Conservation (phyloP, 1,140 invertebrate species). For the Paracyclopina nana region DNA sequence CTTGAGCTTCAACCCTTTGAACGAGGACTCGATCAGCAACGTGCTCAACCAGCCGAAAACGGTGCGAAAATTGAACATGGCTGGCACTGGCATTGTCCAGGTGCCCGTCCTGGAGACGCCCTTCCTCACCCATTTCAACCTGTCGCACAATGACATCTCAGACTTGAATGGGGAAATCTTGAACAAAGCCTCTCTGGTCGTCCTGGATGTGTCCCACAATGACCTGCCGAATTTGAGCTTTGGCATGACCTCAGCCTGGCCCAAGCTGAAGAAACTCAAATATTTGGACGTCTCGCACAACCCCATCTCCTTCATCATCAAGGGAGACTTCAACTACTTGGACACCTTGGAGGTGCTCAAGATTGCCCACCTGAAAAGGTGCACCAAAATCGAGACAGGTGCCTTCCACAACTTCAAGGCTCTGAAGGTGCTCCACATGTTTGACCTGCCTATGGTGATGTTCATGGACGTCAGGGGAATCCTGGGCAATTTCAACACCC, state of each 20-base stretch:
- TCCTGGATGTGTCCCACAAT: conserved; percentile 57
- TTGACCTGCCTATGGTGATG: conserved; percentile 50
- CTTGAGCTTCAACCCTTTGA: conserved; percentile 61
- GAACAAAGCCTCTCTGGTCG: conserved; percentile 31
- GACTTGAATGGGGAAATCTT: conserved; percentile 22
- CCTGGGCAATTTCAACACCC: conserved; percentile 31
- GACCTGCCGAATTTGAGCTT: conserved; percentile 36
- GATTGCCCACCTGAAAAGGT: conserved; percentile 42
- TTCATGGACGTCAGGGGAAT: conserved; percentile 63
- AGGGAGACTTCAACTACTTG: conserved; percentile 48
- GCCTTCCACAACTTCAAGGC: conserved; percentile 50
- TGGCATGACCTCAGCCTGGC: conserved; percentile 34
- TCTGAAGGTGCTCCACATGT: conserved; percentile 43
- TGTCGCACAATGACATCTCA: conserved; percentile 50
- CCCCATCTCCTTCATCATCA: conserved; percentile 43
- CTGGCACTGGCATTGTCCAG: conserved; percentile 45
- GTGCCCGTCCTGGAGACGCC: conserved; percentile 53
- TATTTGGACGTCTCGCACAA: conserved; percentile 55
- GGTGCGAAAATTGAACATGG: conserved; percentile 53
- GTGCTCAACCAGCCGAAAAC: conserved; percentile 72
- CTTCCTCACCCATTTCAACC: conserved; percentile 55
- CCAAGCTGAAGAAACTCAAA: conserved; percentile 42
- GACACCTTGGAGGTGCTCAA: conserved; percentile 39
- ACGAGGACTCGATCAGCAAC: conserved; percentile 43
- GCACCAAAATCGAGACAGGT: conserved; percentile 54